Percentiles rank a stretch among this genome's conserved stretches.
These are phyloP conservation scores for Polydrusus pterygomalis DNA, from an alignment of 2,888 invertebrate species.

Conservation along the genomic window DNA sequence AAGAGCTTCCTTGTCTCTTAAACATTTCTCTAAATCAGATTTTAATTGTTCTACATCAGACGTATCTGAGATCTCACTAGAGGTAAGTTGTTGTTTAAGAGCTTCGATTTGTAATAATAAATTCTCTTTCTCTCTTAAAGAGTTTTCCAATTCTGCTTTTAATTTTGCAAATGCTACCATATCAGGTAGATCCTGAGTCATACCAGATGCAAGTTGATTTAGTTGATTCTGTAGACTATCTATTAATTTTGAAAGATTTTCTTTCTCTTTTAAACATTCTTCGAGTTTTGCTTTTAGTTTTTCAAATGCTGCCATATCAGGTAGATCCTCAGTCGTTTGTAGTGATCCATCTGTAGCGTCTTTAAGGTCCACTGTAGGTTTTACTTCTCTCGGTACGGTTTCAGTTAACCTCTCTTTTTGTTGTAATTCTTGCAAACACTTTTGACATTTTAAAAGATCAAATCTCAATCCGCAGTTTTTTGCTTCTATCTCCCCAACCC, in stretches of 20 bases:
- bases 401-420: no score
- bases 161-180: slow-evolving; percentile 2
- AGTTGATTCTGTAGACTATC: not conserved
- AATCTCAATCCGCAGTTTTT: not conserved
- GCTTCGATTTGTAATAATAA: slow-evolving; percentile 25
- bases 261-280: not conserved
- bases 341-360: not conserved
- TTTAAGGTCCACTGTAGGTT: no score
- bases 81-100: slow-evolving; percentile 25
- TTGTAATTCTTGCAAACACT: not conserved
- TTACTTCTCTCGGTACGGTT: no score
- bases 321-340: slow-evolving; percentile 24
- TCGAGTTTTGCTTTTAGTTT: slow-evolving; percentile 43
- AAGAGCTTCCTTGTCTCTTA: slow-evolving; percentile 25
- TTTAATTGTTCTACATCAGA: slow-evolving; percentile 9
- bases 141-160: slow-evolving; percentile 31
- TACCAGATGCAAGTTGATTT: not conserved
- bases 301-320: slow-evolving; percentile 39
- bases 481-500: not conserved
- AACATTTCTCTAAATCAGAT: slow-evolving; percentile 14
- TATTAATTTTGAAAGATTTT: slow-evolving; percentile 16
- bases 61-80: slow-evolving; percentile 4
- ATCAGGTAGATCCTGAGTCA: slow-evolving; percentile 10
- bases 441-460: not conserved
- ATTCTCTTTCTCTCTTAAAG: slow-evolving; percentile 22